Percentiles rank a stretch among this genome's conserved stretches.
phyloP scores from a whole-genome alignment of 2,113 vertebrate genomes.

The Astur gentilis region DNA sequence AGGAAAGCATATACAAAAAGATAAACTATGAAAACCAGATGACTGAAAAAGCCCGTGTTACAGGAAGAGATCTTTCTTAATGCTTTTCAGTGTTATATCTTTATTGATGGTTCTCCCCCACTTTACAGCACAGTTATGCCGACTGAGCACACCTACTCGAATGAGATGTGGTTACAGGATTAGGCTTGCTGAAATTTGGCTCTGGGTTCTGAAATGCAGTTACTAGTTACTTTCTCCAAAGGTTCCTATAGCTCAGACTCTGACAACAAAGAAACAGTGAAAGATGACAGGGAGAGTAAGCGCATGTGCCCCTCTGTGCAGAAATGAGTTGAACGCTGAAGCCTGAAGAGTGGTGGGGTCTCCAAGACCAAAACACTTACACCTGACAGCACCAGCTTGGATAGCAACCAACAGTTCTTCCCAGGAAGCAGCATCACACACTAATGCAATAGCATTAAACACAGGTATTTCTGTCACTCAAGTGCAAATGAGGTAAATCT shows the following conservation, averaged over 20 bases:
- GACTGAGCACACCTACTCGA: not conserved
- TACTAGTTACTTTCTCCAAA: not conserved
- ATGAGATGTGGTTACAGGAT: not conserved
- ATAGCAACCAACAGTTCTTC: not conserved
- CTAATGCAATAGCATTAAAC: not conserved
- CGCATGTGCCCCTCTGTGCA: not conserved
- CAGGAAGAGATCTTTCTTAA: not conserved
- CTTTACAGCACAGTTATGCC: not conserved
- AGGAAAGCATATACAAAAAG: not conserved
- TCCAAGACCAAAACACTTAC: not conserved
- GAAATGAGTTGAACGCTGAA: not conserved
- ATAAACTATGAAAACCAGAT: not conserved
- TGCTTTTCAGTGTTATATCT: not conserved
- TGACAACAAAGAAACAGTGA: not conserved
- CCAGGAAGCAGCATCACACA: not conserved
- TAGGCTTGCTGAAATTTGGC: not conserved
- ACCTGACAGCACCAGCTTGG: not conserved
- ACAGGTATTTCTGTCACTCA: not conserved
- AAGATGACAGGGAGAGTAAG: not conserved
- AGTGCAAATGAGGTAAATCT: not conserved
- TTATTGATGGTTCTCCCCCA: not conserved
- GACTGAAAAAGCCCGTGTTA: not conserved
- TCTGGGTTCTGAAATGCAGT: not conserved
- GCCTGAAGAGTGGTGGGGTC: not conserved
- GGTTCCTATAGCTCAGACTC: not conserved